A percentile compares a stretch with the other conserved stretches of the same genome.
Evolutionary conservation across 2,113 vertebrate species (phyloP).

Genomic region (Pangasianodon gigas): DNA sequence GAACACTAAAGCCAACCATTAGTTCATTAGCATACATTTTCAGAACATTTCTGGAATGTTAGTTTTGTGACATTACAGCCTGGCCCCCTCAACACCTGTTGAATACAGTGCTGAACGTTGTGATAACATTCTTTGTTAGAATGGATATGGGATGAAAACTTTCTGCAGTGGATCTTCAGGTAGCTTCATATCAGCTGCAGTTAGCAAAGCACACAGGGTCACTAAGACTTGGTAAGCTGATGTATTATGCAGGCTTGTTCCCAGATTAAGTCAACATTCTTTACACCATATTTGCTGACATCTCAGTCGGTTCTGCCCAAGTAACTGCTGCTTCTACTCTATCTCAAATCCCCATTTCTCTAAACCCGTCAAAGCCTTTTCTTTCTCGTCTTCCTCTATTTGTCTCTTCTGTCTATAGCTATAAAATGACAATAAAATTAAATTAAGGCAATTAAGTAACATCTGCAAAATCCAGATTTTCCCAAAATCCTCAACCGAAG

Average conservation of each 20-base stretch:
- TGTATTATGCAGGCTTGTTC: background rate
- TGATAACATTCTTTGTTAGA: background rate
- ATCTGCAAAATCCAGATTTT: slow-evolving; percentile 7
- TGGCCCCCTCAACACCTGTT: background rate
- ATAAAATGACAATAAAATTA: background rate
- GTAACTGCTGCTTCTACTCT: slow-evolving; percentile 26
- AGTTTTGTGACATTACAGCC: background rate
- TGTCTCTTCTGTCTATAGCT: slow-evolving; percentile 10
- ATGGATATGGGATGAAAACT: background rate
- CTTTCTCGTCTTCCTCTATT: slow-evolving; percentile 5
- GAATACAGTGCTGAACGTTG: background rate
- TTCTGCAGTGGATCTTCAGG: slow-evolving; percentile 28
- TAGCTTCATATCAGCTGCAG: slow-evolving; percentile 15
- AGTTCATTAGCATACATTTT: background rate
- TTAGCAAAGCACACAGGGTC: slow-evolving; percentile 10
- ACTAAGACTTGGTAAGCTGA: slow-evolving; percentile 24
- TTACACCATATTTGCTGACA: slow-evolving; percentile 28
- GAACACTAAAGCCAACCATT: background rate
- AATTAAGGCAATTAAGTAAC: slow-evolving; percentile 5
- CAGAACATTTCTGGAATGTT: background rate
- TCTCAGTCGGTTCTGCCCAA: slow-evolving; percentile 35
- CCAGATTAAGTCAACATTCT: slow-evolving; percentile 5
- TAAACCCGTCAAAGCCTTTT: slow-evolving; percentile 7
- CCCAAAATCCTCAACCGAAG: background rate
- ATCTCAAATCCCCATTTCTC: slow-evolving; percentile 51